These are phyloP conservation scores for Xerus inauris DNA, from an alignment of 2,113 vertebrate genomes.

Conservation along the genomic window DNA sequence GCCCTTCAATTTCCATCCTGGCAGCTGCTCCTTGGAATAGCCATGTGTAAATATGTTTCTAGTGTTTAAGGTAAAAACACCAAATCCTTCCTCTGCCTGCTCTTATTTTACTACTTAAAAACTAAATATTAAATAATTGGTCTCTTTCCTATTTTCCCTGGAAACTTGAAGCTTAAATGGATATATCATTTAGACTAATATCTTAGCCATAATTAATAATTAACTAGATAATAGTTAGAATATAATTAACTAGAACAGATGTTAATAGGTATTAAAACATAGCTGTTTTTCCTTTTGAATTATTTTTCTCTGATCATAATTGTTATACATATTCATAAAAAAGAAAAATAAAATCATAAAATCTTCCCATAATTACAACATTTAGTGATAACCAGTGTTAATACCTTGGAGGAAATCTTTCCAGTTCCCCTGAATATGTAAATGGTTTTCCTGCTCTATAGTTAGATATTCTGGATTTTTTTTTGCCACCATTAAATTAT, in stretches of 20 bases:
- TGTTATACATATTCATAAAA: neutral
- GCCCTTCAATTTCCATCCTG: neutral
- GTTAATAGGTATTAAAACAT: neutral
- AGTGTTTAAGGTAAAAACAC: neutral
- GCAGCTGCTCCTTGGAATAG: neutral
- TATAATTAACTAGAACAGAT: too few species aligned
- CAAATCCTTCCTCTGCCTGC: neutral
- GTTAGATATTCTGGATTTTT: neutral
- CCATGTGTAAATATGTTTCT: neutral
- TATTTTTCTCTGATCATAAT: neutral
- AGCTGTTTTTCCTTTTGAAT: neutral
- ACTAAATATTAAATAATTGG: neutral
- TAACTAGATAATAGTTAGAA: too few species aligned
- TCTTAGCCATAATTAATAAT: neutral
- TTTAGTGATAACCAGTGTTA: neutral
- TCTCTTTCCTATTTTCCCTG: neutral
- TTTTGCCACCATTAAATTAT: neutral
- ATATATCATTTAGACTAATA: neutral
- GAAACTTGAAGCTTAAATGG: slow-evolving; percentile 3
- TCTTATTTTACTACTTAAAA: slow-evolving; percentile 5
- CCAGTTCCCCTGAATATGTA: neutral
- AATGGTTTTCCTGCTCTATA: neutral
- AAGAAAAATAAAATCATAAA: neutral
- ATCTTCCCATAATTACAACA: neutral
- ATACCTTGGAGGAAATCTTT: neutral